phyloP scores from a whole-genome alignment of 2,113 vertebrate species.

The Egretta garzetta region DNA sequence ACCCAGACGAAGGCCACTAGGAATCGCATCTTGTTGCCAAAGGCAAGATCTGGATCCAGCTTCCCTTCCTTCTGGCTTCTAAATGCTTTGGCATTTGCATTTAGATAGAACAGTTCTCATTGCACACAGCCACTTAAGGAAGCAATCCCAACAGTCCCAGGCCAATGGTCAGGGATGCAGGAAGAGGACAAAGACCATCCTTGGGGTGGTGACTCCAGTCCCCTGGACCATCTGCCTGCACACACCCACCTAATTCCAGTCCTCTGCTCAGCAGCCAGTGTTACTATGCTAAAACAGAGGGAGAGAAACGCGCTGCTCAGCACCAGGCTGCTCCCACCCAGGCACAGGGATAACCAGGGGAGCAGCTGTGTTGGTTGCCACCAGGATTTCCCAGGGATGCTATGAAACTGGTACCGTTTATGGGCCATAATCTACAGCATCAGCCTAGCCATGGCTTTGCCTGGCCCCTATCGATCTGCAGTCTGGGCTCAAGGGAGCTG shows the following conservation, averaged over 20 bases:
- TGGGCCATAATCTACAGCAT: neutral
- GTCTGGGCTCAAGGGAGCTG: neutral
- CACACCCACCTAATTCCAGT: neutral
- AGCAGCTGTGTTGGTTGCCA: neutral
- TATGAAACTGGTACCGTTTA: neutral
- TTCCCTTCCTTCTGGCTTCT: neutral
- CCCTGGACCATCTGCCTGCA: neutral
- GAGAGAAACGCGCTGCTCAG: neutral
- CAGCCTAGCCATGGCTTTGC: neutral
- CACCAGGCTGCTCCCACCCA: neutral
- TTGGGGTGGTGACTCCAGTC: neutral
- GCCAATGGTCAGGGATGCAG: neutral
- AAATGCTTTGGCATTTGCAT: neutral
- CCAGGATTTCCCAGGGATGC: neutral
- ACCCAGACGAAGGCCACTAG: neutral
- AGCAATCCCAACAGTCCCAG: neutral
- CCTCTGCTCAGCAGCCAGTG: neutral
- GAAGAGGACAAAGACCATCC: neutral
- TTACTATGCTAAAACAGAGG: neutral
- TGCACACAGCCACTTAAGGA: neutral
- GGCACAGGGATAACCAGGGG: neutral
- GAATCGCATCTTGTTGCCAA: neutral
- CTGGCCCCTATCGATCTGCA: accelerated
- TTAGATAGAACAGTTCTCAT: neutral
- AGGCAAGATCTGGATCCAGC: neutral